Evolutionary conservation across 2,888 invertebrate genomes (phyloP).

Genomic region (Deroplatys truncata): DNA sequence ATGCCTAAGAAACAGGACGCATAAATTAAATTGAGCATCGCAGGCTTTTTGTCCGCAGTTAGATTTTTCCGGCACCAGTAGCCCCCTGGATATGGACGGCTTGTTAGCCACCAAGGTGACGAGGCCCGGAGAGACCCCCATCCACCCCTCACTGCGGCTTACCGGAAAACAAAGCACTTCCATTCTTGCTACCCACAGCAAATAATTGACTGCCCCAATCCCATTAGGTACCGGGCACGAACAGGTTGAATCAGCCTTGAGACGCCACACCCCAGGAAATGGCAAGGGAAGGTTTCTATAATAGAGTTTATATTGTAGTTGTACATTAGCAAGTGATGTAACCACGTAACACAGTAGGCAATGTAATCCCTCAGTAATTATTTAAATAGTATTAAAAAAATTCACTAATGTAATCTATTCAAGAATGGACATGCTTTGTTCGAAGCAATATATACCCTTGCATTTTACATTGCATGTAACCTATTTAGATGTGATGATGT

Average conservation of each 20-base stretch:
- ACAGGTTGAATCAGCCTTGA: conserved; percentile 12
- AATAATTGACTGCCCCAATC: conserved; percentile 16
- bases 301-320: conserved; percentile 24
- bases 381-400: conserved; percentile 28
- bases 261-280: conserved; percentile 4
- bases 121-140: conserved; percentile 27
- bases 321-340: conserved; percentile 26
- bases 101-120: conserved; percentile 20
- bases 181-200: conserved; percentile 31
- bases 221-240: conserved; percentile 20
- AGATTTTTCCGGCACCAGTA: conserved; percentile 21
- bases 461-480: conserved; percentile 33
- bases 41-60: conserved; percentile 25
- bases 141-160: conserved; percentile 30
- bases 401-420: conserved; percentile 29
- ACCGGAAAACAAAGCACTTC: conserved; percentile 33
- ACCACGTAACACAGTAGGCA: conserved; percentile 22
- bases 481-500: conserved; percentile 29
- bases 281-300: conserved; percentile 14
- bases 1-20: conserved; percentile 24
- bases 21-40: conserved; percentile 23
- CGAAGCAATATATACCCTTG: conserved; percentile 31
- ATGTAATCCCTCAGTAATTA: conserved; percentile 29
- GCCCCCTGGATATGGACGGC: conserved; percentile 1
- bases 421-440: conserved; percentile 35